phyloP scores from a whole-genome alignment of 64 coral and sea anemone genomes.

The Pocillopora verrucosa region DNA sequence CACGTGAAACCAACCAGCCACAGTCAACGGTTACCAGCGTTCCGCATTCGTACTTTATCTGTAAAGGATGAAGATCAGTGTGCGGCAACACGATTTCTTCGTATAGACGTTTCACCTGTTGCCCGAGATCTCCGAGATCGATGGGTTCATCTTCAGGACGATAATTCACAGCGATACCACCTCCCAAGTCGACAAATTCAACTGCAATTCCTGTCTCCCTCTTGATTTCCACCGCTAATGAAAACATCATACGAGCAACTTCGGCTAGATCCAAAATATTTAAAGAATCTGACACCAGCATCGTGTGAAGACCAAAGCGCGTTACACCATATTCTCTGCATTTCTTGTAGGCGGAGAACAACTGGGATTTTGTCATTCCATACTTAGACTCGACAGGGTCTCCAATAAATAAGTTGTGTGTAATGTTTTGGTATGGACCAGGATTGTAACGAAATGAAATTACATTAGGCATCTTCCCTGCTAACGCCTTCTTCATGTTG shows the following conservation, averaged over 20 bases:
- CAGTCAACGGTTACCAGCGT: background rate
- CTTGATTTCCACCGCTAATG: constrained; percentile 17
- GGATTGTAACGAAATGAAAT: constrained; percentile 9
- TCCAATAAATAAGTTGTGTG: background rate
- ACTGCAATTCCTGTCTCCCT: background rate
- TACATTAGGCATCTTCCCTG: background rate
- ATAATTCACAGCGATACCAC: constrained; percentile 30
- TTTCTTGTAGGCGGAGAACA: constrained; percentile 11
- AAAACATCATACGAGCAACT: constrained; percentile 4
- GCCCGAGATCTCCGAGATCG: background rate
- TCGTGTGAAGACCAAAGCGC: constrained; percentile 9
- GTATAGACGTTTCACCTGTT: background rate
- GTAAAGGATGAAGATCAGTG: background rate
- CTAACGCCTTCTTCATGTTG: constrained; percentile 20
- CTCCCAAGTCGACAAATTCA: constrained; percentile 27
- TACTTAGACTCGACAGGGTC: background rate
- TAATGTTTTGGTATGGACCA: background rate
- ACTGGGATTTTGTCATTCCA: background rate
- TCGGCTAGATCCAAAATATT: background rate
- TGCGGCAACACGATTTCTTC: constrained; percentile 10
- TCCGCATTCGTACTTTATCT: constrained; percentile 10
- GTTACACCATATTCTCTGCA: constrained; percentile 9
- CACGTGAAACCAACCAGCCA: constrained; percentile 5
- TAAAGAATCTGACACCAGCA: background rate
- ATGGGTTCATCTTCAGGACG: background rate